Base-by-base conservation (phyloP, 2,113 vertebrate genomes). In the Paracanthobrama guichenoti region DNA sequence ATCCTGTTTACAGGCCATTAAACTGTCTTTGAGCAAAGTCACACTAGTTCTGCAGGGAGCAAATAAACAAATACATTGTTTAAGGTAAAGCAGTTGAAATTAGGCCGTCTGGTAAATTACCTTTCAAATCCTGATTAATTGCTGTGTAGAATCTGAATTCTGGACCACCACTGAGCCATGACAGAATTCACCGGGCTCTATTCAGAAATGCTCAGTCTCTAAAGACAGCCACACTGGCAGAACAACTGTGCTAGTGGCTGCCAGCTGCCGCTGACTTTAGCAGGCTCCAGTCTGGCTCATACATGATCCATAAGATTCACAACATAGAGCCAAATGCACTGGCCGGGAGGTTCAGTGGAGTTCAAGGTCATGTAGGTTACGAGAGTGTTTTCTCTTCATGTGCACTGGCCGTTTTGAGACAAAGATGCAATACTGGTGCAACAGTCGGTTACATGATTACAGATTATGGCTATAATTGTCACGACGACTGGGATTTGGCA, bases 231-330 rank as follows among this genome's bases (percentile, higher is more conserved):
- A 64, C 60, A 44, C 55, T 82, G 86, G 82, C 62, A 69, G 62
- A 64, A 12, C 77, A 66, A 82, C 72, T 22, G 8, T 75, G 82
- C 69, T 80, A 39, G 13, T 26, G 60, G 44, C 73, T 81, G 50
- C 66, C 82, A 84, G 78, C 82, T 69, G 62, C 62, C n/a, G 53
- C 83, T 84, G 42, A 72, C 83, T 77, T 64, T 22, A 55, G 74
- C 55, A 42, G 79, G 16, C 66, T 83, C 24, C 74, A 71, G 79
- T 59, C 42, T 55, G 73, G 73, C 44, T 66, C 44, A 84, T 77
- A 71, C 62, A 62, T 59, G 82, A 75, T 82, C 72, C 64, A 84
- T 72, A 82, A 81, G 82, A 87, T 81, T 71, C 66, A 85, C 86
- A 87, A 44, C 4, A 28, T 72, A 7, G 6, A 77, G 79, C 67